A percentile compares a stretch with the other conserved stretches of the same genome.
These are phyloP conservation scores for Rachycentron canadum DNA, from an alignment of 2,797 vertebrate genomes.

Conservation along the genomic window DNA sequence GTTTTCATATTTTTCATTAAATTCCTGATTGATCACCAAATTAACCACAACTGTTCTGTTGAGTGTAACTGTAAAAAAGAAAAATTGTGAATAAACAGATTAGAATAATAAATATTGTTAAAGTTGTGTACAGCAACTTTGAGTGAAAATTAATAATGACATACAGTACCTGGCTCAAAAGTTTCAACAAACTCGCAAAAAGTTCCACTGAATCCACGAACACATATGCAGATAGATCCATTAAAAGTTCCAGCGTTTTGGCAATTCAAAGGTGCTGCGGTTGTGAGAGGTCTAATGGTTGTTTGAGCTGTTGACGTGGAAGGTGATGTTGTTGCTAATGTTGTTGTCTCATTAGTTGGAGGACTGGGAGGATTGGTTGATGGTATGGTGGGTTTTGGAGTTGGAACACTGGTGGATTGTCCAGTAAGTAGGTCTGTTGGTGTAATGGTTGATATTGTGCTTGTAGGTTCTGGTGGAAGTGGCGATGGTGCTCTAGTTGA, in stretches of 20 bases:
- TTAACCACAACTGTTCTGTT: constrained; percentile 12
- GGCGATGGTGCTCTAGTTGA: no score
- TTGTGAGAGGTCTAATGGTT: background rate
- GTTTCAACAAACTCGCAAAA: background rate
- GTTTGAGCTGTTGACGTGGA: background rate
- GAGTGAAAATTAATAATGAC: background rate
- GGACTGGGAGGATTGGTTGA: no score
- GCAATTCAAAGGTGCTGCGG: constrained; percentile 3
- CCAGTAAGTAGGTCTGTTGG: no score
- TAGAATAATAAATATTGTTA: background rate
- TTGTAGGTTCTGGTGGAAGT: no score
- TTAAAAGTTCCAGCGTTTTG: constrained; percentile 41
- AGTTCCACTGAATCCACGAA: accelerated
- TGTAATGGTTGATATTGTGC: no score
- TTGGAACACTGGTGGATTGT: no score
- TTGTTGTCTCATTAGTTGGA: background rate
- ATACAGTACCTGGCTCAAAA: constrained; percentile 24
- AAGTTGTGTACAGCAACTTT: background rate
- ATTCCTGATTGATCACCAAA: constrained; percentile 14
- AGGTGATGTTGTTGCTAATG: no score
- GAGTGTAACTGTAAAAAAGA: background rate
- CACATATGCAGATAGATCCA: constrained; percentile 30
- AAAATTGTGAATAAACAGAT: background rate
- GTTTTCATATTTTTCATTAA: background rate
- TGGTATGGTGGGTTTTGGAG: no score